phyloP scores from a whole-genome alignment of 2,888 invertebrate genomes.

The Exocentrus adspersus region DNA sequence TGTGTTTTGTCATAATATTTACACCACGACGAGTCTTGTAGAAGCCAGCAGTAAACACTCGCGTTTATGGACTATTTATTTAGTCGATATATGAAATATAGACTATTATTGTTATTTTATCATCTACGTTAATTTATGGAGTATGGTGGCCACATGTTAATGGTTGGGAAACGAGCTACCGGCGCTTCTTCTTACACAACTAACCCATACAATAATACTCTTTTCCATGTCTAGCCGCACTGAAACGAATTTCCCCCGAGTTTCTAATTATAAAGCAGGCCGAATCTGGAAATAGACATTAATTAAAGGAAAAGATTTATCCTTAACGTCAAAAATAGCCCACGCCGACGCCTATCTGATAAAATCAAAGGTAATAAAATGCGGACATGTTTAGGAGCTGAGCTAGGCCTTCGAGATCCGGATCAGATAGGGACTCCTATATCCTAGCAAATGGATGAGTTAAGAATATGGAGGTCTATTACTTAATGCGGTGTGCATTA shows the following conservation, averaged over 20 bases:
- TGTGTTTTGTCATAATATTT: conserved; percentile 64
- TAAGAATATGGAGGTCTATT: conserved; percentile 51
- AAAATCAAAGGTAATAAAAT: conserved; percentile 62
- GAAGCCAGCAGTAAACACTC: conserved; percentile 67
- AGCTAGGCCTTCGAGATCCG: conserved; percentile 43
- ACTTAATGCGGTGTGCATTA: conserved; percentile 54
- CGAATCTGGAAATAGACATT: conserved; percentile 57
- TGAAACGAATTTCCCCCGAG: conserved; percentile 32
- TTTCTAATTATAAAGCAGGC: conserved; percentile 56
- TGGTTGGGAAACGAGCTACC: conserved; percentile 15
- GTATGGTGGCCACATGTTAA: conserved; percentile 54
- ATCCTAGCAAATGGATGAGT: conserved; percentile 54
- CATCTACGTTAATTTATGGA: conserved; percentile 51
- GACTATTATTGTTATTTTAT: conserved; percentile 54
- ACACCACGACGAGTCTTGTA: conserved; percentile 67
- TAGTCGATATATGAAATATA: conserved; percentile 63
- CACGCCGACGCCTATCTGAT: conserved; percentile 60
- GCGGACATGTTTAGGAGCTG: conserved; percentile 60
- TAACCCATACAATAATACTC: no score
- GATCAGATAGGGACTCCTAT: conserved; percentile 50
- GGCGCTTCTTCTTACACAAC: conserved; percentile 20
- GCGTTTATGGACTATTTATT: conserved; percentile 71
- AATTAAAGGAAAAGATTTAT: conserved; percentile 63
- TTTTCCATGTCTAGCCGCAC: no score
- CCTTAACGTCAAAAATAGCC: conserved; percentile 62